Evolutionary conservation across 2,113 vertebrate species (phyloP), one percentile per base, ranked within the genome.

Genomic region (Myiozetetes cayanensis): DNA sequence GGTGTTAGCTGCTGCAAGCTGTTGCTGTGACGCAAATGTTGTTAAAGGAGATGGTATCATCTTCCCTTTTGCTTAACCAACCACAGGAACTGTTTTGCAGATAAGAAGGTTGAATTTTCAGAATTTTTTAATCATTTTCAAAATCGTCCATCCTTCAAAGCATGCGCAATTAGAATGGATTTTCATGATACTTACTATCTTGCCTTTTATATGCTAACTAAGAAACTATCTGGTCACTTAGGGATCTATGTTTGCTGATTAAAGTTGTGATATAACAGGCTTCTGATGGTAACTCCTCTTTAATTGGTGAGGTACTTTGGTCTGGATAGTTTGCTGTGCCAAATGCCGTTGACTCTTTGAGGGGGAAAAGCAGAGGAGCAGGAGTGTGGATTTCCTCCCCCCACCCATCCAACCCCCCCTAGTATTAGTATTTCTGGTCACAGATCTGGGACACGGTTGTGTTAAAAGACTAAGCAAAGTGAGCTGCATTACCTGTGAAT

Each of bases 1-100:
- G 27, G n/a, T 58, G 53, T 65, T 49, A 62, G 44, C 30, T 90
- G 73, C 93, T 90, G 74, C 74, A 90, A 94, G 78, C 61, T 93
- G 82, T 83, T 82, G 39, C 66, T 91, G 33, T 74, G 61, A 89
- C 0, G 12, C 23, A 55, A 89, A 55, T 27, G 30, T 68, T 75
- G n/a, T 63, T 84, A 75, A 56, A 78, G 56, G 30, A 94, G 77
- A 93, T 81, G 24, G 14, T 75, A 68, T 84, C 55, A 50, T 59
- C 74, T 68, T 93, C 37, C 35, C 8, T 75, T 71, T 87, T 56
- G 19, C 74, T 89, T 75, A 47, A 85, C 61, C 47, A 93, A 56
- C 33, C 39, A 35, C 65, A 59, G 59, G 33, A 91, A 62, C 30
- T 37, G 3, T 78, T 85, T 66, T 62, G 28, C 46, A 77, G n/a